Evolutionary conservation across 2,888 invertebrate genomes (phyloP).

Genomic region (Drosophila parthenogenetica): DNA sequence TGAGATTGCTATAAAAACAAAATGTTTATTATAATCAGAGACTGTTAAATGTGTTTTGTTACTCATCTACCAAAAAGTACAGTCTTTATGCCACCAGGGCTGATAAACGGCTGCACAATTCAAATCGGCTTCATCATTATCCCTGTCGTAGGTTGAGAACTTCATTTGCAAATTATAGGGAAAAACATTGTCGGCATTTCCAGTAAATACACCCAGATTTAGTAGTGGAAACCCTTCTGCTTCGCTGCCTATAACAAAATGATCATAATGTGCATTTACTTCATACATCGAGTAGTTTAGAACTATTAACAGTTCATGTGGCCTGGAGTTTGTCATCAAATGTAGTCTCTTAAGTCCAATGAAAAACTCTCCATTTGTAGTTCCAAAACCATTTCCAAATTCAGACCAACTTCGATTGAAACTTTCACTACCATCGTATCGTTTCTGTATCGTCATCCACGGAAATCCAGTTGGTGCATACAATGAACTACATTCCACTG

Average conservation of each 20-base stretch:
- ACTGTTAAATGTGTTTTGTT: neutral
- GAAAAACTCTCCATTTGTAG: conserved; percentile 15
- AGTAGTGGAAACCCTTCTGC: conserved; percentile 5
- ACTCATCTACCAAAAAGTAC: neutral
- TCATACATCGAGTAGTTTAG: neutral
- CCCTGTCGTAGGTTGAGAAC: conserved; percentile 50
- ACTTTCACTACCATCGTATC: neutral
- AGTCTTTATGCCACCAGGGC: conserved; percentile 29
- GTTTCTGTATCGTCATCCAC: conserved; percentile 22
- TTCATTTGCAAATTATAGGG: conserved; percentile 37
- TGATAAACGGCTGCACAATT: conserved; percentile 2
- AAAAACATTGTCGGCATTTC: conserved; percentile 43
- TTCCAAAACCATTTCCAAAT: conserved; percentile 16
- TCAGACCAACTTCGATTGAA: conserved; percentile 33
- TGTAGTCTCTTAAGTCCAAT: conserved; percentile 19
- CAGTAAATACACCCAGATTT: conserved; percentile 28
- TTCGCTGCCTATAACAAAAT: conserved; percentile 28
- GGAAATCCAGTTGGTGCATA: neutral
- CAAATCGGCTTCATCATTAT: conserved; percentile 31
- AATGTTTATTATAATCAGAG: neutral
- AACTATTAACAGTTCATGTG: conserved; percentile 13
- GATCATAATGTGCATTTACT: conserved; percentile 2
- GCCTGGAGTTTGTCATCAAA: conserved; percentile 8
- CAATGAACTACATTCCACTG: neutral
- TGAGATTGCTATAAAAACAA: conserved; percentile 11